These are phyloP conservation scores for Hemichromis elongatus DNA, from an alignment of 2,113 vertebrate genomes.

Conservation along the genomic window DNA sequence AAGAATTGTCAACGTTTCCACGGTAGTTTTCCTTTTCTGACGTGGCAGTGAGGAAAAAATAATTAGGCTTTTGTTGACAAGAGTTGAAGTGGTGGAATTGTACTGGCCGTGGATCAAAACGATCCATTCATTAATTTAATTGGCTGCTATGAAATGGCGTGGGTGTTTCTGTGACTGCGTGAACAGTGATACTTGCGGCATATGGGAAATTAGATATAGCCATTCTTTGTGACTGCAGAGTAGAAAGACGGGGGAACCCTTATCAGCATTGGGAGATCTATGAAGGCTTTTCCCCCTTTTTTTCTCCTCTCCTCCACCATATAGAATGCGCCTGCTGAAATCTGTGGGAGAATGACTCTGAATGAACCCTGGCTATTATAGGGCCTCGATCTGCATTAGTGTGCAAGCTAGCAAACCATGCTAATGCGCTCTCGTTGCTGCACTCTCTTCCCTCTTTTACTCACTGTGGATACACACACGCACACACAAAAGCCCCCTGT, in stretches of 20 bases:
- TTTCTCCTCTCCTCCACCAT: slow-evolving; percentile 40
- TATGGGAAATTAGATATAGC: slow-evolving; percentile 62
- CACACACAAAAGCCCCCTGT: slow-evolving; percentile 80
- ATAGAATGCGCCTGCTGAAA: slow-evolving; percentile 66
- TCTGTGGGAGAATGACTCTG: slow-evolving; percentile 60
- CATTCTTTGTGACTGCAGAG: slow-evolving; percentile 48
- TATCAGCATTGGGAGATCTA: slow-evolving; percentile 66
- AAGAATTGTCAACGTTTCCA: slow-evolving; percentile 32
- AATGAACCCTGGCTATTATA: slow-evolving; percentile 56
- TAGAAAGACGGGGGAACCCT: slow-evolving; percentile 26
- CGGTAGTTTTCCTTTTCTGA: not conserved
- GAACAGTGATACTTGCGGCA: slow-evolving; percentile 57
- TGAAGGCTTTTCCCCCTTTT: slow-evolving; percentile 29
- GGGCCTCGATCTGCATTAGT: slow-evolving; percentile 59
- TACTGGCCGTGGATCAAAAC: slow-evolving; percentile 56
- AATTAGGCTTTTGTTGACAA: slow-evolving; percentile 68
- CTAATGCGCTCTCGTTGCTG: slow-evolving; percentile 39
- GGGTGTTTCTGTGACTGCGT: slow-evolving; percentile 46
- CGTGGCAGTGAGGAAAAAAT: slow-evolving; percentile 46
- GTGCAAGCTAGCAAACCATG: slow-evolving; percentile 65
- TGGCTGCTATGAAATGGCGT: slow-evolving; percentile 62
- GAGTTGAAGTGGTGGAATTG: slow-evolving; percentile 40
- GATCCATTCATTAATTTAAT: slow-evolving; percentile 66
- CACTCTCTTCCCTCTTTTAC: slow-evolving; percentile 9
- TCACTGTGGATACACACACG: slow-evolving; percentile 11